Evolutionary conservation across 2,113 vertebrate genomes (phyloP), one percentile per base, ranked within the genome.

Genomic region (Synodontis membranacea): DNA sequence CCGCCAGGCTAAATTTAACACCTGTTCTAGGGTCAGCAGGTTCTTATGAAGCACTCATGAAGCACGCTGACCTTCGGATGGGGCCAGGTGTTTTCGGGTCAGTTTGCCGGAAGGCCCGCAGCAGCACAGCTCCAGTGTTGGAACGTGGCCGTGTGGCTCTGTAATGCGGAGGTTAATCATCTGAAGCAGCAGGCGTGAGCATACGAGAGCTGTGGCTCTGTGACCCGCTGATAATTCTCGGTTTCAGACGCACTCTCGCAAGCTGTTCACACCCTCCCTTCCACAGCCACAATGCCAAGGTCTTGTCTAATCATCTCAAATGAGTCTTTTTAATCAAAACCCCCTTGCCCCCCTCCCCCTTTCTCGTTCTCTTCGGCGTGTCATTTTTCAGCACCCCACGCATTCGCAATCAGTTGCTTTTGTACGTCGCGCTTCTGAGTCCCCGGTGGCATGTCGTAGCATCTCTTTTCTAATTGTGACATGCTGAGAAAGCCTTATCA

Each of bases 241-340:
- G 80, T 60, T 39, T 66, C 46, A 62, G 31, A 70, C 48, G 14
- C 37, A 39, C 80, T 60, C 15, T 25, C 68, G 7, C 85, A 86
- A 60, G 80, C 85, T 82, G 85, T 82, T 83, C 86, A 39, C 66
- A 62, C 37, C 44, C 70, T 44, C 79, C 68, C 28, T 85, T 86
- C 66, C 86, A 75, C 46, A 83, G 87, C 82, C 84, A 72, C 89
- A 90, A 87, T 91, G 85, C 88, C 87, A 39, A 34, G 23, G 83
- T 37, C 74, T 81, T 81, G 52, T 62, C 46, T 84, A 70, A 84
- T 87, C 82, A 76, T 86, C 86, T 89, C 89, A 83, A 81, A 23
- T 68, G 5, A 21, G 46, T 25, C 17, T 84, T 76, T 17, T 88
- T 83, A 78, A 92, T 91, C 85, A 88, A 72, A 58, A 72, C 52